A percentile compares a stretch with the other conserved stretches of the same genome.
These are phyloP conservation scores for Cheirogaleus major DNA, from an alignment of 2,797 vertebrate genomes.

Conservation along the genomic window DNA sequence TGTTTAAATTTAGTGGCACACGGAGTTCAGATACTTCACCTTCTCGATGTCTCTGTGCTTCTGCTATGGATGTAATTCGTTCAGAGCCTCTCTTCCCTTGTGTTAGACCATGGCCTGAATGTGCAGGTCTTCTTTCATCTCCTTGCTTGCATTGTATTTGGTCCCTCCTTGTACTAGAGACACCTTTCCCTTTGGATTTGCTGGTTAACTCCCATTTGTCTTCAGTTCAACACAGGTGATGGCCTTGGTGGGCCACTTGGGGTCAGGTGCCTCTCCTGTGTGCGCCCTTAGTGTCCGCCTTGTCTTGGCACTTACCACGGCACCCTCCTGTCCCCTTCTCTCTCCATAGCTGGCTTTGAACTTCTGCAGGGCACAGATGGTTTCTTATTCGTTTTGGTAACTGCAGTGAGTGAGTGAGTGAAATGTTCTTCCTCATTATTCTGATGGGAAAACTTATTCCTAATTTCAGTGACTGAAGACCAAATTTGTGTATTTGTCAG, in stretches of 20 bases:
- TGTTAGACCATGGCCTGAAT: not conserved
- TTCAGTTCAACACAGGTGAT: not conserved
- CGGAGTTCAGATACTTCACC: too few species aligned
- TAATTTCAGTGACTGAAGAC: not conserved
- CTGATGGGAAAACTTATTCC: not conserved
- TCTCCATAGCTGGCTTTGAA: not conserved
- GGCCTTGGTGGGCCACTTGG: not conserved
- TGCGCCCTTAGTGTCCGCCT: not conserved
- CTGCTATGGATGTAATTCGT: not conserved
- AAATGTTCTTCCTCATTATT: not conserved
- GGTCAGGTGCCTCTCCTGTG: not conserved
- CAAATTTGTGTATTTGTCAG: not conserved
- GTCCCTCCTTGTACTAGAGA: rapidly evolving
- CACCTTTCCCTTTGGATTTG: not conserved
- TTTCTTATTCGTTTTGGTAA: not conserved
- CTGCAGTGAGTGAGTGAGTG: not conserved
- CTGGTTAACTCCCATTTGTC: not conserved
- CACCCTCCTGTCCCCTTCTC: not conserved
- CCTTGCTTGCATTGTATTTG: not conserved
- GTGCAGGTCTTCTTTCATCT: not conserved
- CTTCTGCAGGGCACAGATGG: not conserved
- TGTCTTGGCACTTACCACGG: not conserved
- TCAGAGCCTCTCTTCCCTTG: not conserved
- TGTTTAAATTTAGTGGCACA: not conserved
- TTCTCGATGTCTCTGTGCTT: not conserved